Percentiles rank a stretch among this genome's conserved stretches.
phyloP scores from a whole-genome alignment of 2,797 vertebrate genomes.

The Fistularia commersonii region DNA sequence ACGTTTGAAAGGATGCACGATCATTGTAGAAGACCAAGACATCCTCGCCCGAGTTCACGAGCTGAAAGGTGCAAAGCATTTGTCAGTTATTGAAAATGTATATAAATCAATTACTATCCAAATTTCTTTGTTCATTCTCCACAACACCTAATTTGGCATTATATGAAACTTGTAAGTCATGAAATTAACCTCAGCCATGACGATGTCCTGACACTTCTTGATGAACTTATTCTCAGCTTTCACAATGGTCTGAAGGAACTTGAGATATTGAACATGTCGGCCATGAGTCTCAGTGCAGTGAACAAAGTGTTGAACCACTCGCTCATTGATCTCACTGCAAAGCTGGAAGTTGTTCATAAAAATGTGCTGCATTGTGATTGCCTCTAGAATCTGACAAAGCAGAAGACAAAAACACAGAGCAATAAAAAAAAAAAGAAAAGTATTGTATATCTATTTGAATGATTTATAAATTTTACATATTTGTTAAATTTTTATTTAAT shows the following conservation, averaged over 20 bases:
- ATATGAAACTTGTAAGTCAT: neutral
- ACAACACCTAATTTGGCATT: neutral
- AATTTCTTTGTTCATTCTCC: neutral
- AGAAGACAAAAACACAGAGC: neutral
- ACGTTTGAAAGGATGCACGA: slow-evolving; percentile 95
- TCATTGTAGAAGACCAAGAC: slow-evolving; percentile 99
- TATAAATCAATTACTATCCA: neutral
- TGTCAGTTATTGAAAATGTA: neutral
- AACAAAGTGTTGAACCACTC: slow-evolving; percentile 97
- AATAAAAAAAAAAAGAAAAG: neutral
- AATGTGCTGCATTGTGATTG: slow-evolving; percentile 97
- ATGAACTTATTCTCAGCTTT: slow-evolving; percentile 98
- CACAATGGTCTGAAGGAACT: slow-evolving; percentile 97
- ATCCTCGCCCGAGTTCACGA: slow-evolving; percentile 96
- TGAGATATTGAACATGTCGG: slow-evolving; percentile 96
- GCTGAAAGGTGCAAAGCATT: slow-evolving; percentile 59
- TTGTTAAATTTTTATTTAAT: neutral
- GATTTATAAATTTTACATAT: neutral
- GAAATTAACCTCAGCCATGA: slow-evolving; percentile 93
- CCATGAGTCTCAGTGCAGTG: slow-evolving; percentile 97
- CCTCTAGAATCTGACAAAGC: slow-evolving; percentile 86
- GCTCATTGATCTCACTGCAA: slow-evolving; percentile 95
- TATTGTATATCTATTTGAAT: neutral
- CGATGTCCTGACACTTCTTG: slow-evolving; percentile 98
- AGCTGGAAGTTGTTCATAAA: slow-evolving; percentile 99